Percentiles rank a stretch among this genome's conserved stretches.
These are phyloP conservation scores for Lamproptera curius DNA, from an alignment of 2,888 invertebrate species.

Conservation along the genomic window DNA sequence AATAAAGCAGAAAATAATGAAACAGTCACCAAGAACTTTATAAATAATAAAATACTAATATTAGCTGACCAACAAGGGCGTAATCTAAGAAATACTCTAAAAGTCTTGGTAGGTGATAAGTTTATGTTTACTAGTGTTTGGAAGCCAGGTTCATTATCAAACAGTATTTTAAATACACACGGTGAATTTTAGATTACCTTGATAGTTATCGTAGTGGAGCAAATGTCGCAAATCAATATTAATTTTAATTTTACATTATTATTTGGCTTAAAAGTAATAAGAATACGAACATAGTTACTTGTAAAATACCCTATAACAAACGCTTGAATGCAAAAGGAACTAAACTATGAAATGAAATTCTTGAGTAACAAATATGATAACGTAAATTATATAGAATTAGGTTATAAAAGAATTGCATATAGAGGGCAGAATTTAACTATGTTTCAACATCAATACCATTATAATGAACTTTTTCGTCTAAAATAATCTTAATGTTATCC, in stretches of 20 bases:
- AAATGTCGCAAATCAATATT: not conserved
- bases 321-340: not conserved
- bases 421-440: not conserved
- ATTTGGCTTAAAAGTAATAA: not conserved
- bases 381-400: not conserved
- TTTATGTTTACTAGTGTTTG: too few relatives aligned
- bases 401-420: not conserved
- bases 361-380: not conserved
- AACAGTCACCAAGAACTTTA: too few relatives aligned
- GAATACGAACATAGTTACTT: not conserved
- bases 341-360: not conserved
- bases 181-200: too few relatives aligned
- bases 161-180: too few relatives aligned
- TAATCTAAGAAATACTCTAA: too few relatives aligned
- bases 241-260: not conserved
- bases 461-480: not conserved
- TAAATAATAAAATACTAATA: too few relatives aligned
- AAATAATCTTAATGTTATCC: not conserved
- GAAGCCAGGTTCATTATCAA: too few relatives aligned
- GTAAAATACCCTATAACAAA: not conserved
- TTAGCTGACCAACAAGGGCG: too few relatives aligned
- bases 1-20: too few relatives aligned
- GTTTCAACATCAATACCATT: not conserved
- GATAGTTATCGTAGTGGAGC: too few relatives aligned
- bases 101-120: too few relatives aligned